Evolutionary conservation across 2,888 invertebrate species (phyloP).

Genomic region (Conus canariensis): DNA sequence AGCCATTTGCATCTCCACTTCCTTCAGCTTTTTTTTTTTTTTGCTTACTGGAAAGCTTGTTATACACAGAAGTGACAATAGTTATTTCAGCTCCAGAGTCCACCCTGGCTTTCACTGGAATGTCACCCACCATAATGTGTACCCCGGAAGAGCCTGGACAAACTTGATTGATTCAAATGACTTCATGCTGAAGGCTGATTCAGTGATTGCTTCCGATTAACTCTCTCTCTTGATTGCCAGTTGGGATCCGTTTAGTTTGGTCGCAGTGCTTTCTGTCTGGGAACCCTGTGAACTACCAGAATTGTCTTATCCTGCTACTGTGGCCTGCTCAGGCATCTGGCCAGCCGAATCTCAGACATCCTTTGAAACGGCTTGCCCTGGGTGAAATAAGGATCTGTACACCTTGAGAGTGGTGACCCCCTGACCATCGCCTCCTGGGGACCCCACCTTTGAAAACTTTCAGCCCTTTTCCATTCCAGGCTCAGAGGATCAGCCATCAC

Average conservation of each 20-base stretch:
- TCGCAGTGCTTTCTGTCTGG: background rate
- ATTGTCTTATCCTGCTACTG: background rate
- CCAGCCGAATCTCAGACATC: background rate
- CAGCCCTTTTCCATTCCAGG: background rate
- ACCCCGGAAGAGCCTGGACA: background rate
- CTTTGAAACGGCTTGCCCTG: background rate
- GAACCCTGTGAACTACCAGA: background rate
- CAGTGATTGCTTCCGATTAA: background rate
- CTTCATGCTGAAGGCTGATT: background rate
- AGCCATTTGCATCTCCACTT: background rate
- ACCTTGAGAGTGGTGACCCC: background rate
- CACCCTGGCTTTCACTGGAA: background rate
- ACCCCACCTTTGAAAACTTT: no score
- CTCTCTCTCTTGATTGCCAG: no score
- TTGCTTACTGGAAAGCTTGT: background rate
- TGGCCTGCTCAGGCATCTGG: background rate
- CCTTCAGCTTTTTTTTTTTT: background rate
- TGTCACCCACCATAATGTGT: background rate
- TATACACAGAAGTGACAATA: background rate
- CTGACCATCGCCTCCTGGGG: background rate
- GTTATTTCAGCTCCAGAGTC: background rate
- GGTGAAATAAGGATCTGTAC: background rate
- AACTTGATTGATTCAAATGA: background rate
- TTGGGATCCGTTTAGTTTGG: no score
- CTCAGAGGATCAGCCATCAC: background rate